These are phyloP conservation scores for Herpailurus yagouaroundi DNA, from an alignment of 2,113 vertebrate species.

Conservation along the genomic window DNA sequence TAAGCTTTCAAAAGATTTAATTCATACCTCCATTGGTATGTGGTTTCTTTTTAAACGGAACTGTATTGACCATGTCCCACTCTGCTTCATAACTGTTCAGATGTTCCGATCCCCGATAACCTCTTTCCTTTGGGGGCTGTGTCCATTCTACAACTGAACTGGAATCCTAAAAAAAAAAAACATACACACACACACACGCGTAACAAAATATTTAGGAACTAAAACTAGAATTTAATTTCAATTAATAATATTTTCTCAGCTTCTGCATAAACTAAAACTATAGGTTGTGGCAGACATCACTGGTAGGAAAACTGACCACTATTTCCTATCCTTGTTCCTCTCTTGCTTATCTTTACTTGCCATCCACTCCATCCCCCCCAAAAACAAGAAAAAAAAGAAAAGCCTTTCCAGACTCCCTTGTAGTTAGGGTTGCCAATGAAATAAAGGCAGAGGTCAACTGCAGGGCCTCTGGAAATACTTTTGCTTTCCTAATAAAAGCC, in stretches of 20 bases:
- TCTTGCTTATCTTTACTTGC: background rate
- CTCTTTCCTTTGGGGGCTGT: slow-evolving; percentile 88
- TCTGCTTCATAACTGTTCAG: slow-evolving; percentile 95
- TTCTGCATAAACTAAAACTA: background rate
- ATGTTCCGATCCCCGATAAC: slow-evolving; percentile 85
- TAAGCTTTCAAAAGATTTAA: slow-evolving; percentile 43
- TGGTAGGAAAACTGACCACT: background rate
- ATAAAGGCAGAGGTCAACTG: background rate
- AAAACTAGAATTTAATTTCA: slow-evolving; percentile 53
- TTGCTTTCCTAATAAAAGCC: background rate
- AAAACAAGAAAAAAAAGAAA: background rate
- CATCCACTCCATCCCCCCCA: background rate
- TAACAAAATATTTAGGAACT: slow-evolving; percentile 51
- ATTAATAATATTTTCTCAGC: background rate
- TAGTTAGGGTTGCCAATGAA: background rate
- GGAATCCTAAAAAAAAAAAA: slow-evolving; percentile 90
- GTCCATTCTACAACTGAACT: slow-evolving; percentile 97
- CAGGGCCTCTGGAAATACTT: background rate
- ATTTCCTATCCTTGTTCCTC: background rate
- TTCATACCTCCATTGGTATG: slow-evolving; percentile 90
- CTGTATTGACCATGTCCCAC: slow-evolving; percentile 97
- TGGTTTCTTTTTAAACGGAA: slow-evolving; percentile 93
- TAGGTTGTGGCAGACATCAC: background rate
- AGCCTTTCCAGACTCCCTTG: background rate
- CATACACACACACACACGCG: no score